phyloP scores from a whole-genome alignment of 2,888 invertebrate genomes.

The Artemia sinica region DNA sequence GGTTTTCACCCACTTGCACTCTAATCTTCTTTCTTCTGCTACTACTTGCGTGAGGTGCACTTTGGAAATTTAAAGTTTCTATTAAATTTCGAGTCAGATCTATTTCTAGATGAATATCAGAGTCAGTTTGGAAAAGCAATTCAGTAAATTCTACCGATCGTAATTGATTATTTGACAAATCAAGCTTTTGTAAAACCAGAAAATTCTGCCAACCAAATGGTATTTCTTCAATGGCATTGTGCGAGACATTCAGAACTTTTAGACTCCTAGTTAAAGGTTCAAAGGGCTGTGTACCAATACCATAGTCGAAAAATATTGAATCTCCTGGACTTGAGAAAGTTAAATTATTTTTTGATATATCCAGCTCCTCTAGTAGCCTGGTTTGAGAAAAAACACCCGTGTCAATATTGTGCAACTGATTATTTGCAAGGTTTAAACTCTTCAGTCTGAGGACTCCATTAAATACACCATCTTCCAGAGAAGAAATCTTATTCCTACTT shows the following conservation, averaged over 20 bases:
- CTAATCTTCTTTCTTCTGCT: background rate
- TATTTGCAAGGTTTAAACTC: slow-evolving; percentile 34
- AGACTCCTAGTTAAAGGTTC: background rate
- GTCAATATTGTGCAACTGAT: slow-evolving; percentile 34
- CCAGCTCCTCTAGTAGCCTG: slow-evolving; percentile 37
- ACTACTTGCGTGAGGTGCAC: background rate
- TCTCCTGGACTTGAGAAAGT: slow-evolving; percentile 31
- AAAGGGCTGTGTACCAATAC: background rate
- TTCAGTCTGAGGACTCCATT: slow-evolving; percentile 27
- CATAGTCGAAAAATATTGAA: background rate
- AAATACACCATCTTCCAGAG: slow-evolving; percentile 28
- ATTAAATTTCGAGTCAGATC: background rate
- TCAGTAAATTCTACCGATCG: background rate
- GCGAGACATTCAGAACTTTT: background rate
- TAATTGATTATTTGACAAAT: slow-evolving; percentile 11
- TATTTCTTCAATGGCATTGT: background rate
- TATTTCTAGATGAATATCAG: background rate
- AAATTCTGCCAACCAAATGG: background rate
- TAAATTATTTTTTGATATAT: slow-evolving; percentile 40
- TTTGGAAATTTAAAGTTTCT: background rate
- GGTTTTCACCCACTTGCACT: background rate
- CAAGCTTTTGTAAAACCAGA: background rate
- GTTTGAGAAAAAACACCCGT: slow-evolving; percentile 38
- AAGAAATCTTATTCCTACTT: slow-evolving; percentile 17
- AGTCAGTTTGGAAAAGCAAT: background rate